A percentile compares a stretch with the other conserved stretches of the same genome.
These are phyloP conservation scores for Coenonympha glycerion DNA, from an alignment of 2,888 invertebrate genomes.

Conservation along the genomic window DNA sequence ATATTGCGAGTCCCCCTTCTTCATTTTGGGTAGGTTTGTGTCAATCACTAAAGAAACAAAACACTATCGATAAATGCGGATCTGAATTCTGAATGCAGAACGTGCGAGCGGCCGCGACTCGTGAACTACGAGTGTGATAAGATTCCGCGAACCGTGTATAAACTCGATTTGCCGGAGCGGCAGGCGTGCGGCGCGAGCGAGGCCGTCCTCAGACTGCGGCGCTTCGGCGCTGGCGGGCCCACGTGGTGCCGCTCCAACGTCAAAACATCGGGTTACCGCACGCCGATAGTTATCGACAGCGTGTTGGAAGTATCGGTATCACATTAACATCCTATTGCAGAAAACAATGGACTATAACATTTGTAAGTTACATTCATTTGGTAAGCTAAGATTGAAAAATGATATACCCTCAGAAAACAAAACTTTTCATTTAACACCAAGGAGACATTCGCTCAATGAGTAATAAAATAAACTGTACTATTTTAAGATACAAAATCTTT, in stretches of 20 bases:
- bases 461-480: too few species aligned
- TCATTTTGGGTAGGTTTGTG: slow-evolving; percentile 49
- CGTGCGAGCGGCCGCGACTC: too few species aligned
- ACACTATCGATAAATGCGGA: slow-evolving; percentile 31
- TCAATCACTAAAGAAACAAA: slow-evolving; percentile 37
- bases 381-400: too few species aligned
- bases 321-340: background rate
- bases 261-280: slow-evolving; percentile 25
- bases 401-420: too few species aligned
- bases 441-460: too few species aligned
- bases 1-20: slow-evolving; percentile 51
- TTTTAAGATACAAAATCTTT: too few species aligned
- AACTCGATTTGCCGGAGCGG: slow-evolving; percentile 24
- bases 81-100: slow-evolving; percentile 31
- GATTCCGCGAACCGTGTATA: slow-evolving; percentile 45
- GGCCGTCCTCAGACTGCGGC: slow-evolving; percentile 58
- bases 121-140: slow-evolving; percentile 42
- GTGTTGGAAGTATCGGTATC: slow-evolving; percentile 7
- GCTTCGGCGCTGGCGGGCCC: slow-evolving; percentile 39
- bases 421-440: too few species aligned
- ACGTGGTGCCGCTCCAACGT: slow-evolving; percentile 44
- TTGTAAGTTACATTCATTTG: too few species aligned
- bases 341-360: background rate
- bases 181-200: slow-evolving; percentile 34
- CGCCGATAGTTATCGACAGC: slow-evolving; percentile 4